phyloP scores from a whole-genome alignment of 1,140 invertebrate species.

The Proctacanthus coquilletti region DNA sequence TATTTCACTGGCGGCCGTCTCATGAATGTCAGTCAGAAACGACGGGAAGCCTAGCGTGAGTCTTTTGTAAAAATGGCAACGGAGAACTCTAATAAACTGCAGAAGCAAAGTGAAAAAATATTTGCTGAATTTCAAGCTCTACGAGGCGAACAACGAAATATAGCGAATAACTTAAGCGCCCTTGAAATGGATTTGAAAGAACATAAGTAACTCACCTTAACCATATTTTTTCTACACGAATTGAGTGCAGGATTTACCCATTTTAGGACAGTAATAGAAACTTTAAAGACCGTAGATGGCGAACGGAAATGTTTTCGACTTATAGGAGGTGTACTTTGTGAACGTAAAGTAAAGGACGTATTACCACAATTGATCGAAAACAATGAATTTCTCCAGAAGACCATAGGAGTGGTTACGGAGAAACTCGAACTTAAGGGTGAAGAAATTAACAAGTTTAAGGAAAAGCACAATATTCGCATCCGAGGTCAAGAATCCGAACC shows the following conservation, averaged over 20 bases:
- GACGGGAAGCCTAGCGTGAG: not conserved
- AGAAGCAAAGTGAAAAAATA: slow-evolving; percentile 60
- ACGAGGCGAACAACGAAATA: slow-evolving; percentile 68
- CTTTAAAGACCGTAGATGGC: slow-evolving; percentile 69
- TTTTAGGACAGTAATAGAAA: slow-evolving; percentile 86
- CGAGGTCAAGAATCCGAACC: slow-evolving; percentile 48
- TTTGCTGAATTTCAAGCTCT: slow-evolving; percentile 72
- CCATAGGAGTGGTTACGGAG: slow-evolving; percentile 60
- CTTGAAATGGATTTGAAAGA: slow-evolving; percentile 86
- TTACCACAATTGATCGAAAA: slow-evolving; percentile 70
- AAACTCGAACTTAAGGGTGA: slow-evolving; percentile 73
- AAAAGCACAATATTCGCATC: slow-evolving; percentile 74
- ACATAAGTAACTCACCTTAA: slow-evolving; percentile 62
- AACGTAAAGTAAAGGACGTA: slow-evolving; percentile 82
- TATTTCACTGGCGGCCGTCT: no score
- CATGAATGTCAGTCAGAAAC: not conserved
- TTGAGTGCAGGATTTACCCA: not conserved
- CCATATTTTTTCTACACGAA: slow-evolving; percentile 2
- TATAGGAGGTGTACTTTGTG: slow-evolving; percentile 85
- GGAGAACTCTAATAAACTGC: slow-evolving; percentile 21
- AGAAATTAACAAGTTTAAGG: slow-evolving; percentile 88
- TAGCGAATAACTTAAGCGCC: slow-evolving; percentile 77
- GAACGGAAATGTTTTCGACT: slow-evolving; percentile 84
- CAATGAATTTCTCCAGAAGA: slow-evolving; percentile 63
- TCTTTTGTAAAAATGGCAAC: slow-evolving; percentile 26